Evolutionary conservation across 2,797 vertebrate species (phyloP), one percentile per base, ranked within the genome.

Genomic region (Phylloscopus collybita): DNA sequence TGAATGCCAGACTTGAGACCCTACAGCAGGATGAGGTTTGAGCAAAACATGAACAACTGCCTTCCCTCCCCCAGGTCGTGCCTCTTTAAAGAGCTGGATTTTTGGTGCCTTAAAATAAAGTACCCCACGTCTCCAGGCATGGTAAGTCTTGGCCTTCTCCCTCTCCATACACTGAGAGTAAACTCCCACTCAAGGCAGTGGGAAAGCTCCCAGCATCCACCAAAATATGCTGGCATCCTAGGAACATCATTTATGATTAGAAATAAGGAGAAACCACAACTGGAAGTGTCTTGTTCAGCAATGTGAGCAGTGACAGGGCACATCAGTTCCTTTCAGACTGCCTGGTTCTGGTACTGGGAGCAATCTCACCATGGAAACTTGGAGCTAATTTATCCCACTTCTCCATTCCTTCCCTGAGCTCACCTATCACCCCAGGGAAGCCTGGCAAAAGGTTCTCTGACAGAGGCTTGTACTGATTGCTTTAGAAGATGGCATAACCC

Each of bases 21-120:
- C 91, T 95, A 88, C 85, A 94, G 80, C 87, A 88, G 82, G 89
- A 92, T 91, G 80, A 96, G 87, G 80, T 81, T 93, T 97, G 84
- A 96, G 86, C 70, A 92, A 92, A 89, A 79, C 71, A n/a, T 79
- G 87, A 95, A 90, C 72, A 69, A 94, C 62, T 70, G 79, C 85
- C 70, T 82, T 75, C 79, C 40, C 66, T 91, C 36, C 82, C 50
- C 49, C 47, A 22, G 59, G 80, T 86, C 1, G 0, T 72, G 62
- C 44, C 47, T 94, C 73, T 90, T 90, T 69, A 69, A 88, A 94
- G 78, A 66, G 26, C 27, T 56, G 70, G 38, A 72, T 34, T 67
- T 90, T 88, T 84, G 73, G 32, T 95, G 83, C 86, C 73, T 88
- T 79, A 54, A 86, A 89, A 87, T 57, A 17, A 90, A 95, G 70